Conservation (phyloP, 1,140 invertebrate genomes). For the Leptoteleia sp. region DNA sequence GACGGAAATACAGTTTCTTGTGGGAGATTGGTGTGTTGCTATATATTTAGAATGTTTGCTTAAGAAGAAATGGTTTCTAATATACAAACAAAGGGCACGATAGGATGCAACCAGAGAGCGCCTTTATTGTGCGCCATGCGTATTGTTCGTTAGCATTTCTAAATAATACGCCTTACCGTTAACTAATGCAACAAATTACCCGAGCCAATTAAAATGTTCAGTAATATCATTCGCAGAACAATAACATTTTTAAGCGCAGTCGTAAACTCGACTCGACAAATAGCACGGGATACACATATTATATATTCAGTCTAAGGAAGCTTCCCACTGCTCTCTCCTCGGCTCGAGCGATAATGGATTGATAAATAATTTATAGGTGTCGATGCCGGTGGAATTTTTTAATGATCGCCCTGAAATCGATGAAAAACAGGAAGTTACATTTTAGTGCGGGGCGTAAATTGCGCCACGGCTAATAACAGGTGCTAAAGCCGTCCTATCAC, state of each 20-base stretch:
- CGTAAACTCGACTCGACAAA: constrained; percentile 8
- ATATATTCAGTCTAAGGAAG: constrained; percentile 5
- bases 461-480: no score
- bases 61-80: constrained; percentile 28
- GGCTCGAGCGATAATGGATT: constrained; percentile 17
- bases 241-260: constrained; percentile 13
- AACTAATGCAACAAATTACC: constrained; percentile 35
- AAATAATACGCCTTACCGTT: constrained; percentile 30
- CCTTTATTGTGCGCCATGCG: constrained; percentile 10
- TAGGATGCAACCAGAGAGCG: neutral
- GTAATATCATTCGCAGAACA: constrained; percentile 17
- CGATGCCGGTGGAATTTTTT: constrained; percentile 6
- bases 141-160: constrained; percentile 18
- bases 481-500: no score
- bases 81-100: constrained; percentile 45
- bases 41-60: constrained; percentile 40
- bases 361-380: constrained; percentile 38
- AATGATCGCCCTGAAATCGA: no score
- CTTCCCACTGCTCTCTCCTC: constrained; percentile 23
- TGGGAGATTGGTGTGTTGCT: constrained; percentile 18
- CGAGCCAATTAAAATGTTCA: constrained; percentile 43
- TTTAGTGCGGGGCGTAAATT: no score
- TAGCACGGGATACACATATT: neutral
- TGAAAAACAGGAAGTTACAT: neutral
- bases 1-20: constrained; percentile 25